phyloP scores from a whole-genome alignment of 2,113 vertebrate genomes.

The Hypocryptadius cinnamomeus region DNA sequence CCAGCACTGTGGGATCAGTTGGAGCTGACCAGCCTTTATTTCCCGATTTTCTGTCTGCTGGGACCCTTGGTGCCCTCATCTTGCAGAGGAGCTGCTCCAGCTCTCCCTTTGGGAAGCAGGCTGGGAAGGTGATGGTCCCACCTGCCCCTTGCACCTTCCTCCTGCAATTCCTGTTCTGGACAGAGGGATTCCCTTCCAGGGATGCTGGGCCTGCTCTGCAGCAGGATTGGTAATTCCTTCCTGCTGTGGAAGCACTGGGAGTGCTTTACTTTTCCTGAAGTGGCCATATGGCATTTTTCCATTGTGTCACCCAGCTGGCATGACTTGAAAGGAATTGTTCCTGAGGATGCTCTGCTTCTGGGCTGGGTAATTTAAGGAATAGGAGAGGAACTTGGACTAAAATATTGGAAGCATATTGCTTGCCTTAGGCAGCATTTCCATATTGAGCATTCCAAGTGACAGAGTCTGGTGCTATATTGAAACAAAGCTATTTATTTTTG shows the following conservation, averaged over 20 bases:
- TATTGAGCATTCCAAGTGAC: not conserved
- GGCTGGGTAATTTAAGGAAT: slow-evolving; percentile 21
- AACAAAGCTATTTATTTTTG: not conserved
- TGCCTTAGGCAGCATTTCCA: slow-evolving; percentile 33
- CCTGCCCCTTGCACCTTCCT: not conserved
- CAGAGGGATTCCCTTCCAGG: not conserved
- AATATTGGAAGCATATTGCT: slow-evolving; percentile 47
- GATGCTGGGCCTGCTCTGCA: not conserved
- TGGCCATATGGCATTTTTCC: slow-evolving; percentile 55
- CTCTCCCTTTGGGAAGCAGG: not conserved
- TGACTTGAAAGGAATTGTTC: slow-evolving; percentile 24
- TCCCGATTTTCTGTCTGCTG: not conserved
- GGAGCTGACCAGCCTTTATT: not conserved
- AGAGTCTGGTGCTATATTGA: not conserved
- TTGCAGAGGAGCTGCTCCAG: not conserved
- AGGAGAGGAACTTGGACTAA: slow-evolving; percentile 8
- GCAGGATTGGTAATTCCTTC: slow-evolving; percentile 5
- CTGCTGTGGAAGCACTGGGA: slow-evolving; percentile 27
- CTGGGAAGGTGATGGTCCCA: not conserved
- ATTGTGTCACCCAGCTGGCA: slow-evolving; percentile 57
- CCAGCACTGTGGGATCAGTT: not conserved
- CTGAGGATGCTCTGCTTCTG: slow-evolving; percentile 39
- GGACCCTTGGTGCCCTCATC: not conserved
- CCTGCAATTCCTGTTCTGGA: not conserved
- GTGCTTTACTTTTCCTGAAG: not conserved